Conservation (phyloP, 2,797 vertebrate genomes). For the Tinamus major region DNA sequence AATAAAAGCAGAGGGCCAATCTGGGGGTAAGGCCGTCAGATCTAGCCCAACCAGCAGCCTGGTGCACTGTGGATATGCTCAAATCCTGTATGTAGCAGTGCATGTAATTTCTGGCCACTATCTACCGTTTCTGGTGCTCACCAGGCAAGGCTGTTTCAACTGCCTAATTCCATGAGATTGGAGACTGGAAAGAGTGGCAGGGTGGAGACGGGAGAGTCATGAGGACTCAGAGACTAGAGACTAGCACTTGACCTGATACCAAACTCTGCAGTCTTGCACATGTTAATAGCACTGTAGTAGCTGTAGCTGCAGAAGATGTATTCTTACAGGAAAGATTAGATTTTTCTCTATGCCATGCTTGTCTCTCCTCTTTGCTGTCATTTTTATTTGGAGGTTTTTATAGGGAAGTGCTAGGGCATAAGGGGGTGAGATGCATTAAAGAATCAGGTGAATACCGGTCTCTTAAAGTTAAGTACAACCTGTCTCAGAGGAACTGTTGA, state of each 20-base stretch:
- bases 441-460: not conserved
- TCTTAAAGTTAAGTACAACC: slow-evolving; percentile 13
- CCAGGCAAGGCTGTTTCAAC: not conserved
- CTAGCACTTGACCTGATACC: not conserved
- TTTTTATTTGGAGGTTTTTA: not conserved
- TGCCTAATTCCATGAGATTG: not conserved
- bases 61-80: not conserved
- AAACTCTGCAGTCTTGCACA: not conserved
- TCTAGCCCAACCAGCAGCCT: not conserved
- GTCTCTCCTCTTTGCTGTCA: not conserved
- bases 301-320: not conserved
- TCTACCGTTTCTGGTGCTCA: fast-evolving
- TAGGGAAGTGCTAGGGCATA: not conserved
- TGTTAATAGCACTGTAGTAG: not conserved
- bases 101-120: not conserved
- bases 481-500: not conserved
- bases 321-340: not conserved
- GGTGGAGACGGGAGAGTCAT: not conserved
- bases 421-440: not conserved
- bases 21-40: not conserved
- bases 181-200: not conserved
- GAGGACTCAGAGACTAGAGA: not conserved
- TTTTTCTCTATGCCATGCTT: not conserved
- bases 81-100: not conserved
- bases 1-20: fast-evolving